Evolutionary conservation across 2,797 vertebrate species (phyloP).

Genomic region (Threskiornis aethiopicus): DNA sequence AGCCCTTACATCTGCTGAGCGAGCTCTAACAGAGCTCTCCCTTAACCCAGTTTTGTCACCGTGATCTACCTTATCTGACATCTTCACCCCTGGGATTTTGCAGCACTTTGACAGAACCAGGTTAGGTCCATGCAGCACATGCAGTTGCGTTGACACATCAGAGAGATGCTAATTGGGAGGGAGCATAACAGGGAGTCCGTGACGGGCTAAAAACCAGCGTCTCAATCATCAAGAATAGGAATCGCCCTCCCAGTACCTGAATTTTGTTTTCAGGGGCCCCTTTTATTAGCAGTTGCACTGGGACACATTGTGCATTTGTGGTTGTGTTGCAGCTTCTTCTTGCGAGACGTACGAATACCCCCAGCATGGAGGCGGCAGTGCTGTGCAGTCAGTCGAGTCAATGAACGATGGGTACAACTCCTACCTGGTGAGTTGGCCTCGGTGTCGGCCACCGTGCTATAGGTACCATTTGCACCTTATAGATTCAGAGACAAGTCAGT

Average conservation of each 20-base stretch:
- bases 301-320: not conserved
- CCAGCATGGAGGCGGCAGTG: conserved; percentile 77
- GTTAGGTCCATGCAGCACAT: accelerated
- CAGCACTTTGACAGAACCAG: not conserved
- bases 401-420: conserved; percentile 87
- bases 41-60: not conserved
- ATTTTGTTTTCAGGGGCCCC: not conserved
- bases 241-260: not conserved
- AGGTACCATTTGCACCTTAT: not conserved
- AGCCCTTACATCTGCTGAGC: not conserved
- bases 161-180: not conserved
- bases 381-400: conserved; percentile 87
- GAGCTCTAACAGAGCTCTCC: not conserved
- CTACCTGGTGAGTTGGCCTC: conserved; percentile 85
- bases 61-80: not conserved
- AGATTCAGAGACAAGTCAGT: not conserved
- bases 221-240: not conserved
- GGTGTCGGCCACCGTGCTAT: not conserved
- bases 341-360: conserved; percentile 93
- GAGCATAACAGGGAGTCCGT: not conserved
- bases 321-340: conserved; percentile 86
- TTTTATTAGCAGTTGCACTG: not conserved
- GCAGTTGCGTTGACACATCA: not conserved
- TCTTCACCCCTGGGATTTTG: not conserved
- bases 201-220: not conserved